Evolutionary conservation across 1,140 invertebrate species (phyloP), one percentile per base, ranked within the genome.

Genomic region (Drosophila asahinai): DNA sequence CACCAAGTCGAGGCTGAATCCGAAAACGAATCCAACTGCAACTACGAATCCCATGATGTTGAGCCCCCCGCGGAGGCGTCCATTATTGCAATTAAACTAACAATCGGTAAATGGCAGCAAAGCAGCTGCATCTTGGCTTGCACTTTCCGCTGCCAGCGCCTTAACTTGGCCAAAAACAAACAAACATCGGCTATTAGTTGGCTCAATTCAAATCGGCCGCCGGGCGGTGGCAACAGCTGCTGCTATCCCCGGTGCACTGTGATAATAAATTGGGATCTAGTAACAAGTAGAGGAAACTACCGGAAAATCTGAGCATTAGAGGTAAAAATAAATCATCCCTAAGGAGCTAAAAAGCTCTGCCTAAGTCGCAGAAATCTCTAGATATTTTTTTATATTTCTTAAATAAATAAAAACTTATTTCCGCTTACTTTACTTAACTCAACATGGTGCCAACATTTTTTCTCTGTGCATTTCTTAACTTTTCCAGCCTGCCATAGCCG

Each of bases 141-240:
- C 82, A 84, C 78, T 86, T 84, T 84, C 57, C 80, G 76, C 70
- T 66, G 27, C 40, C 66, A 74, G 70, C 70, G 66, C 74, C 58
- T 76, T 72, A 77, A 76, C 71, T 81, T 62, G 68, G 58, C 57
- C 51, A 49, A 89, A 86, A 87, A 74, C 84, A 89, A 87, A 87
- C 84, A 87, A 87, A 87, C 84, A 87, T 77, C 49, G 42, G 55
- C 64, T 54, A 87, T 89, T 89, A 83, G 83, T 70, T 66, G 66
- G 54, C 75, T 64, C 66, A 45, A 77, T 89, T 89, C 72, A 67
- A 83, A 80, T 77, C 80, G 70, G 36, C 54, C 55, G 47, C 47
- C 64, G 51, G 59, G 48, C 64, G 43, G 73, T 57, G 65, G 48
- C 79, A 54, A 52, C 83, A 83, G 67, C 81, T 86, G 82, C 61